phyloP scores from a whole-genome alignment of 2,113 vertebrate species.

The Notiomystis cincta region DNA sequence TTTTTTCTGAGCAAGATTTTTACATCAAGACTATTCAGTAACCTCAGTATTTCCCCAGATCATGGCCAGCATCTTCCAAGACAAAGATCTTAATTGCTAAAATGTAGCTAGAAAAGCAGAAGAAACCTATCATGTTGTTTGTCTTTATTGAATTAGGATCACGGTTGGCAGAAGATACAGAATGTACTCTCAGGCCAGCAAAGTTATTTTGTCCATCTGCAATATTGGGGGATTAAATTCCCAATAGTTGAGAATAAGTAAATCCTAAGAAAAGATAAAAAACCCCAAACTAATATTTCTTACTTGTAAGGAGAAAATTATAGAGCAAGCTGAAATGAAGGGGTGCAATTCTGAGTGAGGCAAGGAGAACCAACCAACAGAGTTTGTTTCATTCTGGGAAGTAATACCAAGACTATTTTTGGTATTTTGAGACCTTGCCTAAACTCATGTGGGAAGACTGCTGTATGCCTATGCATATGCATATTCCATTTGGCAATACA shows the following conservation, averaged over 20 bases:
- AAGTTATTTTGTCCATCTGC: neutral
- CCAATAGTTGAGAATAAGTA: neutral
- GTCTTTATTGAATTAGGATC: neutral
- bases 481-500: slow-evolving; percentile 62
- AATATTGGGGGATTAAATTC: neutral
- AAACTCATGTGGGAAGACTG: slow-evolving; percentile 66
- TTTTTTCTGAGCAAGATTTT: neutral
- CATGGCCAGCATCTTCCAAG: neutral
- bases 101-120: neutral
- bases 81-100: neutral
- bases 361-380: slow-evolving; percentile 41
- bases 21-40: neutral
- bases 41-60: neutral
- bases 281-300: neutral
- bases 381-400: slow-evolving; percentile 65
- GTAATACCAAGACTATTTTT: slow-evolving; percentile 65
- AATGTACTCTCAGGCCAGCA: neutral
- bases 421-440: slow-evolving; percentile 71
- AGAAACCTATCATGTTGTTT: neutral
- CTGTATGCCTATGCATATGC: slow-evolving; percentile 65
- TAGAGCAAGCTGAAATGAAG: slow-evolving; percentile 16
- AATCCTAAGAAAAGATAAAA: neutral
- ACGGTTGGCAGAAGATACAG: neutral
- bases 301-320: slow-evolving; percentile 33
- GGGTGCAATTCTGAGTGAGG: neutral